phyloP scores from a whole-genome alignment of 2,113 vertebrate genomes.

The Willisornis vidua region DNA sequence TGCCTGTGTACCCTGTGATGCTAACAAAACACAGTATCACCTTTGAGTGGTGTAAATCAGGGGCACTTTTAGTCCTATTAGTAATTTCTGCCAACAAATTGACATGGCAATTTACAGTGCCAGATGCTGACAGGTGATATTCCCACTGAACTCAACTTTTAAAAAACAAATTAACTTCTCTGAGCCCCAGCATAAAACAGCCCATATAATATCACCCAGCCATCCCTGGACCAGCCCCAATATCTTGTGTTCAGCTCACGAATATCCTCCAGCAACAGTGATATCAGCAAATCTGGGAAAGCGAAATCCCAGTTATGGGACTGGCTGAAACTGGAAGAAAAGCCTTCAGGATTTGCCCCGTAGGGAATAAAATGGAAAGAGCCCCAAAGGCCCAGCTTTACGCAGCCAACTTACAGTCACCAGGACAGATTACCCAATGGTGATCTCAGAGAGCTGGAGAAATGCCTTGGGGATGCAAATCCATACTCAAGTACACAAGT shows the following conservation, averaged over 20 bases:
- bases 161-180: constrained; percentile 17
- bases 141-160: constrained; percentile 23
- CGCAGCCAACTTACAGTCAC: background rate
- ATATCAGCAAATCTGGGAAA: background rate
- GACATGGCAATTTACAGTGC: background rate
- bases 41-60: constrained; percentile 31
- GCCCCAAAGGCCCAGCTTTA: background rate
- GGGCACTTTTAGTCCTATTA: constrained; percentile 2
- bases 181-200: background rate
- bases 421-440: background rate
- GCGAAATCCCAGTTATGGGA: background rate
- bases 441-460: background rate
- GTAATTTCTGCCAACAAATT: constrained; percentile 25
- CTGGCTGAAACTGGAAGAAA: background rate
- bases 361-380: background rate
- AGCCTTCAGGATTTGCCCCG: background rate
- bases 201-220: background rate
- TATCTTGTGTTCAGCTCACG: background rate
- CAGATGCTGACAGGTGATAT: constrained; percentile 53
- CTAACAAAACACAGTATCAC: background rate
- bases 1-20: background rate
- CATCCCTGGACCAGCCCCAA: background rate
- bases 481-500: background rate
- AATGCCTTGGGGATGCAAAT: background rate
- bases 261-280: background rate